These are phyloP conservation scores for Stenopsyche tienmushanensis DNA, from an alignment of 1,140 invertebrate species.

Conservation along the genomic window DNA sequence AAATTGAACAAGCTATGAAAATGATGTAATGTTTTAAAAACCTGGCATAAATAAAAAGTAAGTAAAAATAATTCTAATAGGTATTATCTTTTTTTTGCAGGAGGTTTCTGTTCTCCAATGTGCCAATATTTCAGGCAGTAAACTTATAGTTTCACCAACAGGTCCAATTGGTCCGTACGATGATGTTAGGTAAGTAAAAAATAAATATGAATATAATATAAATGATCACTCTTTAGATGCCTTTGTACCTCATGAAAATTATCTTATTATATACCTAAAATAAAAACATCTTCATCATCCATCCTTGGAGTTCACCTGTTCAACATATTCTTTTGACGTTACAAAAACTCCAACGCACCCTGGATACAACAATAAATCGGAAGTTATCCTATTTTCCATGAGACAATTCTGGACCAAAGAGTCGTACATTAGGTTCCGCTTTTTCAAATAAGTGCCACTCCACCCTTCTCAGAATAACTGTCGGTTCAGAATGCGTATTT, in stretches of 20 bases:
- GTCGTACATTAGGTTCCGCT: too few relatives aligned
- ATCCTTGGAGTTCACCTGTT: too few relatives aligned
- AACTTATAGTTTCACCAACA: slow-evolving; percentile 73
- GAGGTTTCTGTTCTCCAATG: slow-evolving; percentile 59
- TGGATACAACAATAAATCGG: too few relatives aligned
- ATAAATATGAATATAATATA: not conserved
- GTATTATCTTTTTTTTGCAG: slow-evolving; percentile 37
- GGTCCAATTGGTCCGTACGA: slow-evolving; percentile 77
- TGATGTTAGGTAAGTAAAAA: slow-evolving; percentile 68
- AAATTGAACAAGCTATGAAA: too few relatives aligned
- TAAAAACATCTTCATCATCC: not conserved
- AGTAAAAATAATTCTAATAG: not conserved
- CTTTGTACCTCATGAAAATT: not conserved
- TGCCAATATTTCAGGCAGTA: slow-evolving; percentile 63
- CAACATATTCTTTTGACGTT: too few relatives aligned
- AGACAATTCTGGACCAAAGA: too few relatives aligned
- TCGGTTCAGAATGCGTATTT: too few relatives aligned
- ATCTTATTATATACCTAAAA: not conserved
- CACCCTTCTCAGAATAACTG: too few relatives aligned
- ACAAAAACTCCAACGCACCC: too few relatives aligned
- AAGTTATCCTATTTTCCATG: too few relatives aligned
- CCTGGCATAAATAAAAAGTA: not conserved
- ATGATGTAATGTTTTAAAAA: not conserved
- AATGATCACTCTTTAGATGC: not conserved
- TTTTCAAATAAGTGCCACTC: too few relatives aligned